phyloP scores from a whole-genome alignment of 2,888 invertebrate genomes.

The Craniophora ligustri region DNA sequence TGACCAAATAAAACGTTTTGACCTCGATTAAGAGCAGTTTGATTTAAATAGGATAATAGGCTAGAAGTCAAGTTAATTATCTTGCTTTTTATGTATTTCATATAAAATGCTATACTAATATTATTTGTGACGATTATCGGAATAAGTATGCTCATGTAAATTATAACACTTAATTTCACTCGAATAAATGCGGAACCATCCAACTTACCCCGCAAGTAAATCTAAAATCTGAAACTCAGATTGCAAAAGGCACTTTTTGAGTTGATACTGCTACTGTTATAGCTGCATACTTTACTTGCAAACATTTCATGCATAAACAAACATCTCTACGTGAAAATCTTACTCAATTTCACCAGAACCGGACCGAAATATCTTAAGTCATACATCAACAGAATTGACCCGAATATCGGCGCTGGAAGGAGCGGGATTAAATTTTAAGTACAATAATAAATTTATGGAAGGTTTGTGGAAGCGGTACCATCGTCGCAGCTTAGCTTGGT shows the following conservation, averaged over 20 bases:
- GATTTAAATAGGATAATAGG: too few relatives aligned
- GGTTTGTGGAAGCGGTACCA: conserved; percentile 60
- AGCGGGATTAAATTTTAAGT: conserved; percentile 47
- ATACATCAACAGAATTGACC: conserved; percentile 37
- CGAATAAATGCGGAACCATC: too few relatives aligned
- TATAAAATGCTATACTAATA: too few relatives aligned
- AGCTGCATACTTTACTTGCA: neutral
- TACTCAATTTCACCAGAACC: conserved; percentile 5
- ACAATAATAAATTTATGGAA: conserved; percentile 66
- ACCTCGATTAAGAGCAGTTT: too few relatives aligned
- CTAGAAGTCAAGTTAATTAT: too few relatives aligned
- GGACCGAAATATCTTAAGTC: conserved; percentile 15
- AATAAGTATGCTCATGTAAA: too few relatives aligned
- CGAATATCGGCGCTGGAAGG: conserved; percentile 29
- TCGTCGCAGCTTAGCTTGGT: conserved; percentile 70
- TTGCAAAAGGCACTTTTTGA: neutral
- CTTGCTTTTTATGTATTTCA: too few relatives aligned
- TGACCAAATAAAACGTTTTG: too few relatives aligned
- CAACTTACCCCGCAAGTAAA: too few relatives aligned
- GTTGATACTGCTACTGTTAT: too few relatives aligned
- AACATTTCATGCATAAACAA: neutral
- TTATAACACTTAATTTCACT: too few relatives aligned
- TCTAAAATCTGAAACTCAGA: neutral
- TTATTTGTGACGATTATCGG: too few relatives aligned
- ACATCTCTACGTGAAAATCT: neutral